phyloP scores from a whole-genome alignment of 2,888 invertebrate genomes.

The Drosophila tanythrix region DNA sequence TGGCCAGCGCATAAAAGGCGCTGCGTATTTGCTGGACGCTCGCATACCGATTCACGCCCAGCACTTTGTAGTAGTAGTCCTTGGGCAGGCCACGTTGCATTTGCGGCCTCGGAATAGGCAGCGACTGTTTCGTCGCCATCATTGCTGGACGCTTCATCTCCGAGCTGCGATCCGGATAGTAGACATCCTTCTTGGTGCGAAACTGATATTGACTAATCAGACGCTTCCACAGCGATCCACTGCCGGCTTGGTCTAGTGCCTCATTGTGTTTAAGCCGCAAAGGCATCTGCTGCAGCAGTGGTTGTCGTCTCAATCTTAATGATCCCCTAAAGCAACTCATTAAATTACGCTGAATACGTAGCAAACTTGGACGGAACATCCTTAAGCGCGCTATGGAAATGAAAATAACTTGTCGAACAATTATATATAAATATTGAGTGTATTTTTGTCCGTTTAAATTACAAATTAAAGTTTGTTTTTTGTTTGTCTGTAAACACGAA shows the following conservation, averaged over 20 bases:
- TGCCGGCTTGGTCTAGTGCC: background rate
- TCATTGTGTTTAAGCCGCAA: background rate
- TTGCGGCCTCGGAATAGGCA: slow-evolving; percentile 14
- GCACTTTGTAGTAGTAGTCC: slow-evolving; percentile 81
- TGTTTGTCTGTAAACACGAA: slow-evolving; percentile 22
- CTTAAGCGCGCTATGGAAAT: slow-evolving; percentile 22
- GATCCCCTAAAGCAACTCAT: slow-evolving; percentile 6
- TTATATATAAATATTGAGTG: slow-evolving; percentile 8
- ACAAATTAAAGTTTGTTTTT: slow-evolving; percentile 15
- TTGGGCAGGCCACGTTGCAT: slow-evolving; percentile 67
- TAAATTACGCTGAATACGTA: slow-evolving; percentile 28
- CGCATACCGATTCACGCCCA: slow-evolving; percentile 76
- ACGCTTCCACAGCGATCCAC: slow-evolving; percentile 32
- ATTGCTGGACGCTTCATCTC: slow-evolving; percentile 63
- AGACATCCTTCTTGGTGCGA: slow-evolving; percentile 62
- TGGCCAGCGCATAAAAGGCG: slow-evolving; percentile 83
- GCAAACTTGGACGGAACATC: slow-evolving; percentile 67
- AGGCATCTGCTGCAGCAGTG: background rate
- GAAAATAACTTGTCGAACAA: slow-evolving; percentile 7
- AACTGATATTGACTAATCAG: slow-evolving; percentile 73
- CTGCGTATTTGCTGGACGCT: slow-evolving; percentile 79
- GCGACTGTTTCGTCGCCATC: slow-evolving; percentile 1
- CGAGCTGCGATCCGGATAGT: slow-evolving; percentile 78
- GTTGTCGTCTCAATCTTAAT: background rate
- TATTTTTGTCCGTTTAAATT: slow-evolving; percentile 10